A percentile compares a stretch with the other conserved stretches of the same genome.
Evolutionary conservation across 2,888 invertebrate species (phyloP).

Genomic region (Megalurothrips usitatus): DNA sequence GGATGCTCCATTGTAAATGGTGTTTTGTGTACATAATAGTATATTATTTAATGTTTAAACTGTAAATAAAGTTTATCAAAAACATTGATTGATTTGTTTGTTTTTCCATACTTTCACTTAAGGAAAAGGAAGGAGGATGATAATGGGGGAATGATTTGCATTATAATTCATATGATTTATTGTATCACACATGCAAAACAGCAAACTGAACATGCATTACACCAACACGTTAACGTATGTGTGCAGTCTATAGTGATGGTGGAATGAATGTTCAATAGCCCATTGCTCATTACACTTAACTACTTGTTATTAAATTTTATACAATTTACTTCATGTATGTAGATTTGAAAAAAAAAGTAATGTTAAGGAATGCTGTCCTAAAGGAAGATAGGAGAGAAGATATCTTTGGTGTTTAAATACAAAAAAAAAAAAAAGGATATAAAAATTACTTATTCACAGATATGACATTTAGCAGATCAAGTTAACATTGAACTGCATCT

Average conservation of each 20-base stretch:
- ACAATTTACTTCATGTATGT: not conserved
- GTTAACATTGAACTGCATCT: not conserved
- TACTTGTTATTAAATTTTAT: not conserved
- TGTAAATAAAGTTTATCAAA: not conserved
- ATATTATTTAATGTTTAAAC: not conserved
- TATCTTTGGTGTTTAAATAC: slow-evolving; percentile 16
- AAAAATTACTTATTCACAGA: not conserved
- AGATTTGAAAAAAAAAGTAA: not conserved
- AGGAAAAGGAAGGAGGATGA: too few relatives aligned
- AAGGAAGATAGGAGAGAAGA: not conserved
- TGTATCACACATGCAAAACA: slow-evolving; percentile 17
- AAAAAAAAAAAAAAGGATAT: not conserved
- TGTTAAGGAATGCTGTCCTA: not conserved
- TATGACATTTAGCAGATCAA: not conserved
- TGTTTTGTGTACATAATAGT: not conserved
- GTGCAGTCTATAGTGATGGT: not conserved
- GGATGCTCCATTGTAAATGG: not conserved
- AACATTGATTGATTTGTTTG: not conserved
- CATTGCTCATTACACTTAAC: not conserved
- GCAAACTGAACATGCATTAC: too few relatives aligned
- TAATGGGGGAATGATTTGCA: too few relatives aligned
- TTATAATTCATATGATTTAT: not conserved
- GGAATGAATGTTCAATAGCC: not conserved
- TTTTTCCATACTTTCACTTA: not conserved
- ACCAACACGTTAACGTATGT: too few relatives aligned